Conservation (phyloP, 2,888 invertebrate species). For the Nymphalis urticae region DNA sequence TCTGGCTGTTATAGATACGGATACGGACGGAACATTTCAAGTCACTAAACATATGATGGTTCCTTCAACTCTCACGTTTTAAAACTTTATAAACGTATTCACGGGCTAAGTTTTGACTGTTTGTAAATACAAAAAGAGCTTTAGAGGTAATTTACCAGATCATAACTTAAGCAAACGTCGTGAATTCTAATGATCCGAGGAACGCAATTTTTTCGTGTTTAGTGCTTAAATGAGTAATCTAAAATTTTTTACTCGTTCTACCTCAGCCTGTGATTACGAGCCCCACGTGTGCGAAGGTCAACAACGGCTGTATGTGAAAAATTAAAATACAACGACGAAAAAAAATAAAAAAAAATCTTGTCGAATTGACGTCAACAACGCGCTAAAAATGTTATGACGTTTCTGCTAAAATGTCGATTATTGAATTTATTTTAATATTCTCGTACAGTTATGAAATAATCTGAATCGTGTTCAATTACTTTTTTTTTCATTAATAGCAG, state of each 20-base stretch:
- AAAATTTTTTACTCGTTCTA: constrained; percentile 5
- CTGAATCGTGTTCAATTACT: not conserved
- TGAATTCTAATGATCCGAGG: not conserved
- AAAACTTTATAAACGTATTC: too few relatives aligned
- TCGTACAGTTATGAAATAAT: not conserved
- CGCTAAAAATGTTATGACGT: not conserved
- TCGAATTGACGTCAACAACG: not conserved
- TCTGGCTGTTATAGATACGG: too few relatives aligned
- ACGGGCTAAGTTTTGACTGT: not conserved
- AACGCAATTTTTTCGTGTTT: not conserved
- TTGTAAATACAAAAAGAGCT: not conserved
- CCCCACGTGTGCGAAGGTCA: constrained; percentile 6
- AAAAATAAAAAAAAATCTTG: not conserved
- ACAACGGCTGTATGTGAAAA: not conserved
- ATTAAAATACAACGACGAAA: not conserved
- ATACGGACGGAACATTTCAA: too few relatives aligned
- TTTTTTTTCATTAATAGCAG: too few relatives aligned
- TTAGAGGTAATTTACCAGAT: constrained; percentile 7
- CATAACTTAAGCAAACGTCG: not conserved
- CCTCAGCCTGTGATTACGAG: not conserved
- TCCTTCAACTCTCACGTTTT: too few relatives aligned
- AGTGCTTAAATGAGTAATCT: not conserved
- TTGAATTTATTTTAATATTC: not conserved
- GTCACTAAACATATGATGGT: too few relatives aligned
- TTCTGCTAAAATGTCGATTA: not conserved